Percentiles rank a stretch among this genome's conserved stretches.
Conservation (phyloP, 2,888 invertebrate species). For the Abrostola tripartita region DNA sequence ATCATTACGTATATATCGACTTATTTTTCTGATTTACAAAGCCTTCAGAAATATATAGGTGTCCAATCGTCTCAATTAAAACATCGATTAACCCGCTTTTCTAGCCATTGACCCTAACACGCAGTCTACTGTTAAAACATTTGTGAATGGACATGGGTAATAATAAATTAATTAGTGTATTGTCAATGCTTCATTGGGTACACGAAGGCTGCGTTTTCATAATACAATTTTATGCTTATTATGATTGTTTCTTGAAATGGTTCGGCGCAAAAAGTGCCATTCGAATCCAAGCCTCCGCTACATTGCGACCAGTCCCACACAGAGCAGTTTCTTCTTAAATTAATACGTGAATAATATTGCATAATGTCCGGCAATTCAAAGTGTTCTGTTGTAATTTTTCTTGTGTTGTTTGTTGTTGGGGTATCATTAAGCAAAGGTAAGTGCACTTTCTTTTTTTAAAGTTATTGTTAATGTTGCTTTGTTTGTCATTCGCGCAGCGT, state of each 20-base stretch:
- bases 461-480: background rate
- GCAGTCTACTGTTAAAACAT: slow-evolving; percentile 8
- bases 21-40: too few species aligned
- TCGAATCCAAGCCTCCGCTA: slow-evolving; percentile 51
- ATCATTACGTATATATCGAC: background rate
- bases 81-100: slow-evolving; percentile 2
- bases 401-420: slow-evolving; percentile 34
- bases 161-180: slow-evolving; percentile 29
- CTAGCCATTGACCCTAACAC: slow-evolving; percentile 10
- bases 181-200: slow-evolving; percentile 44
- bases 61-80: too few species aligned
- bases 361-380: slow-evolving; percentile 45
- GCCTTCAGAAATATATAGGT: too few species aligned
- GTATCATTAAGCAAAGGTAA: slow-evolving; percentile 48
- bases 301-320: slow-evolving; percentile 40
- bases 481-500: background rate
- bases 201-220: slow-evolving; percentile 51
- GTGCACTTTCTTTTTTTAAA: slow-evolving; percentile 39
- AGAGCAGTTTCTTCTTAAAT: slow-evolving; percentile 24
- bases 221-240: slow-evolving; percentile 46
- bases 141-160: slow-evolving; percentile 28
- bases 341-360: slow-evolving; percentile 33
- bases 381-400: slow-evolving; percentile 33
- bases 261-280: slow-evolving; percentile 56
- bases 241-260: slow-evolving; percentile 50